phyloP scores from a whole-genome alignment of 2,888 invertebrate genomes.

The Odontomyia ornata region DNA sequence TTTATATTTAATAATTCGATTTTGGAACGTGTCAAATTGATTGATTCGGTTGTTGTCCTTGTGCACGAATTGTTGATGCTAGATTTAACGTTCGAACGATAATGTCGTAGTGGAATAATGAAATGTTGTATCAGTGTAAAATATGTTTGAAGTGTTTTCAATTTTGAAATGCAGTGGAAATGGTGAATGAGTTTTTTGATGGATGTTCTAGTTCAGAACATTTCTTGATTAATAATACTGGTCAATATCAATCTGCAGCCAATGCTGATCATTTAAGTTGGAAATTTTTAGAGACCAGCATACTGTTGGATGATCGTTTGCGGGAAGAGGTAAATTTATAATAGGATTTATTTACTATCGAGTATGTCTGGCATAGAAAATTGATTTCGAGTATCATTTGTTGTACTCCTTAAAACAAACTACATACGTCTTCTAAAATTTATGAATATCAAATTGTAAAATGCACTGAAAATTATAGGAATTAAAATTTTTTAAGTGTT shows the following conservation, averaged over 20 bases:
- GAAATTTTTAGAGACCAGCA: conserved; percentile 57
- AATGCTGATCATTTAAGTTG: conserved; percentile 55
- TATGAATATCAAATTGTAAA: too few relatives aligned
- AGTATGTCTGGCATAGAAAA: too few relatives aligned
- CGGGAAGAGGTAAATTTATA: conserved; percentile 54
- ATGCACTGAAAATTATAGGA: too few relatives aligned
- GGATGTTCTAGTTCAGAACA: conserved; percentile 50
- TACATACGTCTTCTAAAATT: too few relatives aligned
- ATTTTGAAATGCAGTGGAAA: conserved; percentile 52
- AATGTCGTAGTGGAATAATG: neutral
- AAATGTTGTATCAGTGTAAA: neutral
- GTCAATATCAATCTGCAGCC: neutral
- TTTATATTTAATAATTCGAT: neutral
- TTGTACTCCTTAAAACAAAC: too few relatives aligned
- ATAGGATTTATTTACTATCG: too few relatives aligned
- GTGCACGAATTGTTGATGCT: neutral
- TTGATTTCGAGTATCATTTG: too few relatives aligned
- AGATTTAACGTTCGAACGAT: neutral
- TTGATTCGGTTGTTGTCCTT: neutral
- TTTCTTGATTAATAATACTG: neutral
- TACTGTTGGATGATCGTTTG: conserved; percentile 55
- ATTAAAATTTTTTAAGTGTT: too few relatives aligned
- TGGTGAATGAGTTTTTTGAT: conserved; percentile 56
- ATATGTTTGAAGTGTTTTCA: conserved; percentile 22
- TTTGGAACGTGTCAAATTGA: neutral